phyloP scores from a whole-genome alignment of 2,113 vertebrate species.

The Antechinus flavipes region DNA sequence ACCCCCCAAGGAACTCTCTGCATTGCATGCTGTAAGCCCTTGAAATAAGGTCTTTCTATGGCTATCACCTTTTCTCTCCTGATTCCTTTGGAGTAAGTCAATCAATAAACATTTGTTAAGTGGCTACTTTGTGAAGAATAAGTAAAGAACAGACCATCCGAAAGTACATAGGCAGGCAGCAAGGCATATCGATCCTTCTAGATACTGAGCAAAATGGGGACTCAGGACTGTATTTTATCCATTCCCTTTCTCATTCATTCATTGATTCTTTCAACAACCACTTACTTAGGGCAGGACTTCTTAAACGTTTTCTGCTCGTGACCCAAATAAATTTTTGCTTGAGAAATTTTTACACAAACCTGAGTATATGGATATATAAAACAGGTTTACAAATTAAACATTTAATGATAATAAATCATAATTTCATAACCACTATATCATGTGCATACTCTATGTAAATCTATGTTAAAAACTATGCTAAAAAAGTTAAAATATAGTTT shows the following conservation, averaged over 20 bases:
- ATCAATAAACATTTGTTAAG: not conserved
- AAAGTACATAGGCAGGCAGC: not conserved
- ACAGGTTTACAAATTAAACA: too few relatives aligned
- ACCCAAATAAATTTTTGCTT: too few relatives aligned
- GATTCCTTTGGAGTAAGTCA: not conserved
- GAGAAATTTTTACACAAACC: too few relatives aligned
- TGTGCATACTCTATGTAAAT: not conserved
- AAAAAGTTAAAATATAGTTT: not conserved
- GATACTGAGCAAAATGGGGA: not conserved
- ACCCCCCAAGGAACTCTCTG: too few relatives aligned
- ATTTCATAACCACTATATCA: too few relatives aligned
- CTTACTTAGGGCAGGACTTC: not conserved
- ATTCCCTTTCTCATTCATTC: not conserved
- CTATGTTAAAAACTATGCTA: not conserved
- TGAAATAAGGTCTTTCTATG: not conserved
- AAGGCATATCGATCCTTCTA: not conserved
- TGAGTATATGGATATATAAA: too few relatives aligned
- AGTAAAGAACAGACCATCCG: not conserved
- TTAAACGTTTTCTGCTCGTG: too few relatives aligned
- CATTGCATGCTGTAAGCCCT: not conserved
- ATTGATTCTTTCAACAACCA: not conserved
- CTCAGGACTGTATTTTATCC: not conserved
- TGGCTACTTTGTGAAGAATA: not conserved
- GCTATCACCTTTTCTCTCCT: not conserved
- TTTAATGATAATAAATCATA: too few relatives aligned